Percentiles rank a stretch among this genome's conserved stretches.
phyloP scores from a whole-genome alignment of 2,888 invertebrate genomes.

The Gymnocheta viridis region DNA sequence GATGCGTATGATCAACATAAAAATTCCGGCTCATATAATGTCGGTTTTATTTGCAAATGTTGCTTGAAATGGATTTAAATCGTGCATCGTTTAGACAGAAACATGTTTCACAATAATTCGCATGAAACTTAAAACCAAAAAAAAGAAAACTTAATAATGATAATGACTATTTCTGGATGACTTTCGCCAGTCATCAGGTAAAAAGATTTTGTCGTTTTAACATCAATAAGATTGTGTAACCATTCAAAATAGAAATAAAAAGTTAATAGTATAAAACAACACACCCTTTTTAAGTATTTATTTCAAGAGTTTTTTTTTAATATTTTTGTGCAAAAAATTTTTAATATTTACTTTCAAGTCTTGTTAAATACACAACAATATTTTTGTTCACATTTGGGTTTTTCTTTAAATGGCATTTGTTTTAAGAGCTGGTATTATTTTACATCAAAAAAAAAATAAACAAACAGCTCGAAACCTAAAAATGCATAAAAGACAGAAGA shows the following conservation, averaged over 20 bases:
- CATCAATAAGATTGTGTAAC: neutral
- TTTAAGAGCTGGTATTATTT: constrained; percentile 59
- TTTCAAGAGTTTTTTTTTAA: neutral
- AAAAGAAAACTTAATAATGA: constrained; percentile 20
- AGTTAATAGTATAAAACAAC: neutral
- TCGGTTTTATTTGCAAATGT: neutral
- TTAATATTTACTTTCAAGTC: constrained; percentile 9
- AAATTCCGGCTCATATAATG: too few relatives aligned
- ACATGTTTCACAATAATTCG: neutral
- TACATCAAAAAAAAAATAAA: constrained; percentile 37
- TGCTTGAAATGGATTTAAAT: neutral
- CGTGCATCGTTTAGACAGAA: neutral
- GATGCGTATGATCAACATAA: too few relatives aligned
- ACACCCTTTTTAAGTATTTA: constrained; percentile 16
- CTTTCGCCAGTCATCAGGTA: neutral
- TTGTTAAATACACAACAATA: constrained; percentile 23
- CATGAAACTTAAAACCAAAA: constrained; percentile 3
- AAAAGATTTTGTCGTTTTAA: neutral
- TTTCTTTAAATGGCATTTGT: constrained; percentile 50
- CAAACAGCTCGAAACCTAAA: constrained; percentile 33
- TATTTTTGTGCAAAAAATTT: neutral
- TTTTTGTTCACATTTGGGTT: neutral
- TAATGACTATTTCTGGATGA: constrained; percentile 18
- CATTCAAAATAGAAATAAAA: neutral
- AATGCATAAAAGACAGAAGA: constrained; percentile 60